Percentiles rank a stretch among this genome's conserved stretches.
phyloP scores from a whole-genome alignment of 2,888 invertebrate genomes.

The Oconnorella tubifera region DNA sequence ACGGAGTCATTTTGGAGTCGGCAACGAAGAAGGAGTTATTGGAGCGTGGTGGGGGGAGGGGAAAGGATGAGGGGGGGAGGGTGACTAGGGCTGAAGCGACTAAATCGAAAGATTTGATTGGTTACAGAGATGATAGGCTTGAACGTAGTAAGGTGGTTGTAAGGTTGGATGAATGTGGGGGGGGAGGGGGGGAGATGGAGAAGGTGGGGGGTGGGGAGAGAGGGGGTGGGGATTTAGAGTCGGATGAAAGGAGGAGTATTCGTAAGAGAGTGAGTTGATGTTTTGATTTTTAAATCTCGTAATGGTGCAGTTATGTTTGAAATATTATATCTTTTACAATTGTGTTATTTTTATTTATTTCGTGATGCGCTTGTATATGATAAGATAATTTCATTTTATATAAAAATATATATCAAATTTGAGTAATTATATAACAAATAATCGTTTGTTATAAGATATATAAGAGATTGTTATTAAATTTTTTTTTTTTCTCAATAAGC shows the following conservation, averaged over 20 bases:
- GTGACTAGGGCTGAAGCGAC: slow-evolving; percentile 3
- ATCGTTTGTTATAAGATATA: too few relatives aligned
- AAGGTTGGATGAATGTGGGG: neutral
- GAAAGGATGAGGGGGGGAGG: too few relatives aligned
- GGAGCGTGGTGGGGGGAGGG: neutral
- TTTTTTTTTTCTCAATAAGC: too few relatives aligned
- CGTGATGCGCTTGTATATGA: neutral
- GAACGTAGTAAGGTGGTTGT: neutral
- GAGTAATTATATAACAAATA: too few relatives aligned
- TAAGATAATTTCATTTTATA: too few relatives aligned
- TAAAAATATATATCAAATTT: too few relatives aligned
- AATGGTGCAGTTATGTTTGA: neutral
- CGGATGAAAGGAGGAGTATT: neutral
- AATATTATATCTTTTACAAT: neutral
- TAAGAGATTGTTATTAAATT: too few relatives aligned
- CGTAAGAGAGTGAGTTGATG: neutral
- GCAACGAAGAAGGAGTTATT: too few relatives aligned
- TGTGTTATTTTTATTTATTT: neutral
- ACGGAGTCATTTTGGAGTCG: too few relatives aligned
- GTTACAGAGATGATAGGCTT: neutral
- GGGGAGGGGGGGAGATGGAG: neutral
- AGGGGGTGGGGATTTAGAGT: neutral
- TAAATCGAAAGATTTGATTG: slow-evolving; percentile 13
- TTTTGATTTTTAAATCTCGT: neutral
- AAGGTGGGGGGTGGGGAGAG: neutral